Evolutionary conservation across 2,797 vertebrate genomes (phyloP).

Genomic region (Diplodus sargus): DNA sequence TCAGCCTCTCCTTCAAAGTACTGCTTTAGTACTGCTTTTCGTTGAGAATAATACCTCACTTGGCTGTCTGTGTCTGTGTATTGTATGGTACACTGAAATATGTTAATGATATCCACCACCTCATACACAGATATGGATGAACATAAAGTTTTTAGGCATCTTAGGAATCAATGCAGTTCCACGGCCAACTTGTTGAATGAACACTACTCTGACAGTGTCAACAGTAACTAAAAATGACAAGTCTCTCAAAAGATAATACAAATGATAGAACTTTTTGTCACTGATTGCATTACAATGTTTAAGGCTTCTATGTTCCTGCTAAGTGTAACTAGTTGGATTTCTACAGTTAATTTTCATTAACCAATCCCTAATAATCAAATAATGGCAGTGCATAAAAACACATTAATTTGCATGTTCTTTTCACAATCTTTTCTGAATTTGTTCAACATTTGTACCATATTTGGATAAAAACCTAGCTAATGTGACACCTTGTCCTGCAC

Average conservation of each 20-base stretch:
- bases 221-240: no score
- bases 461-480: not conserved
- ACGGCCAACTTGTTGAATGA: not conserved
- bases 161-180: not conserved
- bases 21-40: no score
- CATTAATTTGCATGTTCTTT: not conserved
- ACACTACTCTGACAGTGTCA: not conserved
- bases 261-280: not conserved
- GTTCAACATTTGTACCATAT: not conserved
- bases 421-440: not conserved
- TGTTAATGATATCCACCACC: not conserved
- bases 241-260: not conserved
- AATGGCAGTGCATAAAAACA: not conserved
- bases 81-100: not conserved
- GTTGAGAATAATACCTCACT: not conserved
- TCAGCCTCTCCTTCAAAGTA: not conserved
- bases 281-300: not conserved
- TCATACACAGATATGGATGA: not conserved
- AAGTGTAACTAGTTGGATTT: not conserved
- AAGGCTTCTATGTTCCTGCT: not conserved
- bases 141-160: not conserved
- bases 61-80: no score
- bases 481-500: not conserved
- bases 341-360: not conserved
- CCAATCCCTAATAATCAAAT: not conserved